Base-by-base conservation (phyloP, 2,797 vertebrate genomes). In the Delichon dasypus region DNA sequence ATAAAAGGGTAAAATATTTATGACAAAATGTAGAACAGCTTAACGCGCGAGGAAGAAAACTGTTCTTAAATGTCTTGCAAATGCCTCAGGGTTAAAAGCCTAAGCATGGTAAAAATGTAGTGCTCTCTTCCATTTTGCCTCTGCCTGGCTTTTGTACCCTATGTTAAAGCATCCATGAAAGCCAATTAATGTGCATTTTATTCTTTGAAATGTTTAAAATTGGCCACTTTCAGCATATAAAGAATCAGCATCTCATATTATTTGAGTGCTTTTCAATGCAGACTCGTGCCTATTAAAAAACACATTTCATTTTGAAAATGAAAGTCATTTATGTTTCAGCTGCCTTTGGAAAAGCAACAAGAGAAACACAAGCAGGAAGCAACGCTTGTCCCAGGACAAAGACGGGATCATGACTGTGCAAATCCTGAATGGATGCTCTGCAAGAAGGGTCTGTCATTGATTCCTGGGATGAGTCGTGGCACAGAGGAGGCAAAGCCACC, bases 1-100 rank as follows among this genome's bases (percentile, higher is more conserved):
- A 96, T 66, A 93, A 94, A 92, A 71, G 51, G 34, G 38, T 86
- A 92, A 96, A 97, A 95, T 93, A 96, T 94, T 96, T 82, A 95
- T 84, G 78, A 74, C 67, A 90, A 78, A 67, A 90, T 58, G 58
- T 76, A 94, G 88, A 90, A 74, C 85, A 91, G 91, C 84, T 78
- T 55, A 95, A 87, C 54, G 30, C 23, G 16, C n/a, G 86, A 88
- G 67, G 44, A 95, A 89, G 79, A 61, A 78, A 87, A 50, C 27
- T 22, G 26, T 26, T 85, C 32, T 73, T 79, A 54, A 87, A 88
- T 36, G 42, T 42, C 61, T 89, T 90, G 61, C 27, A 70, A 93
- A 66, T 42, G 83, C 53, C 81, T 73, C 68, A n/a, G 85, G 85
- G 93, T 87, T 93, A 90, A 95, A 95, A 94, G 55, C 55, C 64